These are phyloP conservation scores for Leptodactylus fallax DNA, from an alignment of 2,797 vertebrate species.

Conservation along the genomic window DNA sequence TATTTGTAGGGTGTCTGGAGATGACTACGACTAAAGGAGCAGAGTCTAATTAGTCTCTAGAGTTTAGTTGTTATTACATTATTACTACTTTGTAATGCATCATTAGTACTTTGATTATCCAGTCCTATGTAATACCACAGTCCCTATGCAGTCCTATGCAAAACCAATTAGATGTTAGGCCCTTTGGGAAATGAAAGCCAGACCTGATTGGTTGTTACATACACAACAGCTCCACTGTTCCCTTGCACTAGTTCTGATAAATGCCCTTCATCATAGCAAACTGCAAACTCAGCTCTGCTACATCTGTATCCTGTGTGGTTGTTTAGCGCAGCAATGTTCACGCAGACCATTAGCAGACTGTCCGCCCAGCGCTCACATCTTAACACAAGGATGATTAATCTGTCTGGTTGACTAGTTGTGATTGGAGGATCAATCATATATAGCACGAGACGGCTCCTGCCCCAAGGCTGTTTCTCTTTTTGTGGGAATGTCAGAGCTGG, in stretches of 20 bases:
- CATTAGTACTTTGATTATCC: too few species aligned
- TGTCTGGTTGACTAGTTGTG: conserved; percentile 18
- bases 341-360: background rate
- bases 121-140: background rate
- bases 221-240: background rate
- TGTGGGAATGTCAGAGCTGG: conserved; percentile 41
- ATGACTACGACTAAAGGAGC: too few species aligned
- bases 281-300: background rate
- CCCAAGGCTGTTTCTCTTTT: conserved; percentile 6
- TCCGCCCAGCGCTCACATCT: background rate
- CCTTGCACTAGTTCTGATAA: background rate
- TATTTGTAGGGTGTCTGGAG: too few species aligned
- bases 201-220: too few species aligned
- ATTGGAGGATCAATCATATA: conserved; percentile 51
- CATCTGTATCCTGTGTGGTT: background rate
- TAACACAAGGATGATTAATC: conserved; percentile 49
- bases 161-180: background rate
- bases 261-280: background rate
- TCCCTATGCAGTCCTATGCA: background rate
- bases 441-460: conserved; percentile 9
- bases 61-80: too few species aligned
- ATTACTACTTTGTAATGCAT: too few species aligned
- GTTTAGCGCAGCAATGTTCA: conserved; percentile 16
- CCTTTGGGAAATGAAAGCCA: too few species aligned
- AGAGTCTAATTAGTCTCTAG: background rate